Percentiles rank a stretch among this genome's conserved stretches.
These are phyloP conservation scores for Carpatolechia fugitivella DNA, from an alignment of 2,888 invertebrate genomes.

Conservation along the genomic window DNA sequence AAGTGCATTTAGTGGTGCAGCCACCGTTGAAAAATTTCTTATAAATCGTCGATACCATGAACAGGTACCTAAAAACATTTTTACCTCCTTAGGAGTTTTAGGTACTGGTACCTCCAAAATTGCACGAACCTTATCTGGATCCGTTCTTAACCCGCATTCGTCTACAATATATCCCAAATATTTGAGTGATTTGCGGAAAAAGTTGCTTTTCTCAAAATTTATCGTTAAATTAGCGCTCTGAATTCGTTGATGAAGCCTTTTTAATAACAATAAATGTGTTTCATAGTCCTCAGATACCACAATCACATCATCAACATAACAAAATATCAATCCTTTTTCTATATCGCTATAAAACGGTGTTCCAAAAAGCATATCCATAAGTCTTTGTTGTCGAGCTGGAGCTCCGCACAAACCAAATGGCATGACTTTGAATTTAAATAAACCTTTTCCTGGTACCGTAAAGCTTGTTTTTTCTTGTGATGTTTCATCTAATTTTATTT, in stretches of 20 bases:
- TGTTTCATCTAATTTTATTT: background rate
- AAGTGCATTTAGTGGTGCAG: conserved; percentile 16
- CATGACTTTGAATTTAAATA: conserved; percentile 20
- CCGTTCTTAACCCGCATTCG: conserved; percentile 19
- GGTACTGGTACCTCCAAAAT: conserved; percentile 23
- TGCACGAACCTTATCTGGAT: conserved; percentile 21
- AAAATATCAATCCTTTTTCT: conserved; percentile 10
- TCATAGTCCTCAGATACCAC: conserved; percentile 16
- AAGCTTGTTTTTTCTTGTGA: conserved; percentile 21
- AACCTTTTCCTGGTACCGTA: conserved; percentile 20
- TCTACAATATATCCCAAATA: conserved; percentile 22
- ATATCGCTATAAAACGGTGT: background rate
- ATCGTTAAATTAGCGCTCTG: conserved; percentile 19
- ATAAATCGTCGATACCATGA: conserved; percentile 21
- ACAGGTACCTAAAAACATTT: conserved; percentile 20
- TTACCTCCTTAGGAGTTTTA: conserved; percentile 17
- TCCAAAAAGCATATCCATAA: conserved; percentile 12
- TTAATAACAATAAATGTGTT: conserved; percentile 15
- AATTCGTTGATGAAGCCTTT: background rate
- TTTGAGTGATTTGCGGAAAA: conserved; percentile 14
- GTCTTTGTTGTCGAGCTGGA: conserved; percentile 14
- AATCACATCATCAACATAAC: conserved; percentile 23
- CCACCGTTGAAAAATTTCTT: conserved; percentile 20
- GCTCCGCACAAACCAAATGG: conserved; percentile 20
- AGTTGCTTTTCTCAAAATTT: conserved; percentile 21